Evolutionary conservation across 2,113 vertebrate genomes (phyloP).

Genomic region (Helogale parvula): DNA sequence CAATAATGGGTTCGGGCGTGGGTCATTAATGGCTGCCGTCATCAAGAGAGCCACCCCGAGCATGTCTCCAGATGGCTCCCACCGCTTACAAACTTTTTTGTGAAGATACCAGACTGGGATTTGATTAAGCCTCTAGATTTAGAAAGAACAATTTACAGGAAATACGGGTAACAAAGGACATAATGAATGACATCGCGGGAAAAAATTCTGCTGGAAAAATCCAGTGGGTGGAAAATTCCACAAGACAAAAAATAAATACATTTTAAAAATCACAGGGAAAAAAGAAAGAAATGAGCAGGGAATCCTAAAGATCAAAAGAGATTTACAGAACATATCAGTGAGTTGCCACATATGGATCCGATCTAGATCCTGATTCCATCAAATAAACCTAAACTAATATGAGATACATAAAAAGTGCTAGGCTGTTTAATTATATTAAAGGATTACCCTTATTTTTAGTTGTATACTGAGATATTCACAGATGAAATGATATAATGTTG

Average conservation of each 20-base stretch:
- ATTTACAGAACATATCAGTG: background rate
- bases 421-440: conserved; percentile 6
- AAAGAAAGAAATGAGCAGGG: background rate
- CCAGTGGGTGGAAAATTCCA: background rate
- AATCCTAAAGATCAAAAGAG: background rate
- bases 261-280: background rate
- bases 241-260: background rate
- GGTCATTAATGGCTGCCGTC: background rate
- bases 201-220: background rate
- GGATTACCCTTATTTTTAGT: background rate
- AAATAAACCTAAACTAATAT: background rate
- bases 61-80: background rate
- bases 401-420: background rate
- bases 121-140: background rate
- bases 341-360: background rate
- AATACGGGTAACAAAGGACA: background rate
- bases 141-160: background rate
- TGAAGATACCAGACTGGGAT: background rate
- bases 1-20: background rate
- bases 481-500: background rate
- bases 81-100: background rate
- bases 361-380: background rate
- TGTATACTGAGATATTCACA: background rate
- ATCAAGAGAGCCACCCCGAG: background rate
- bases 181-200: background rate